These are phyloP conservation scores for Astyanax mexicanus DNA, from an alignment of 2,797 vertebrate genomes.

Conservation along the genomic window DNA sequence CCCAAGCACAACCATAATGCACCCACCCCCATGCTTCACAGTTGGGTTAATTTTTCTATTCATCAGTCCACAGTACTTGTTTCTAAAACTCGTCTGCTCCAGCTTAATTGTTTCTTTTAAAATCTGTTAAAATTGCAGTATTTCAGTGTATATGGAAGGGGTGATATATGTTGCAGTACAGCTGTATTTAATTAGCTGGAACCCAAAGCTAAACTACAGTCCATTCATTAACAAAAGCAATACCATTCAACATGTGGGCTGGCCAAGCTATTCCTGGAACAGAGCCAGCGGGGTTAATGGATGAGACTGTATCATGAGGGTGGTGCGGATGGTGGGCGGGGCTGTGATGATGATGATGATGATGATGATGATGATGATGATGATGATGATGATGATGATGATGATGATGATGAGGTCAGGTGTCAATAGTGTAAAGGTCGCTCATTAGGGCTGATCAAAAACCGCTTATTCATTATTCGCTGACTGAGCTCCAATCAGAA, in stretches of 20 bases:
- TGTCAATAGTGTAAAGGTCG: conserved; percentile 67
- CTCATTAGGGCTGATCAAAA: conserved; percentile 63
- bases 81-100: no score
- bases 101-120: no score
- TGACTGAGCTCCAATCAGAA: conserved; percentile 44
- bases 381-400: conserved; percentile 57
- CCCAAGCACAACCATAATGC: no score
- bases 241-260: background rate
- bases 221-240: background rate
- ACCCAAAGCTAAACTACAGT: background rate
- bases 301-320: conserved; percentile 41
- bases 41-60: no score
- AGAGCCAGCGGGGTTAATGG: background rate
- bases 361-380: conserved; percentile 56
- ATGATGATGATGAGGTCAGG: conserved; percentile 43
- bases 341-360: conserved; percentile 50
- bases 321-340: no score
- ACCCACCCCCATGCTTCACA: no score
- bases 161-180: no score
- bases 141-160: no score
- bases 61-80: no score
- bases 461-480: conserved; percentile 60
- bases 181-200: background rate
- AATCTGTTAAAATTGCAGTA: no score
- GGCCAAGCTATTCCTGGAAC: background rate